phyloP scores from a whole-genome alignment of 1,140 invertebrate genomes.

The Episyrphus balteatus region DNA sequence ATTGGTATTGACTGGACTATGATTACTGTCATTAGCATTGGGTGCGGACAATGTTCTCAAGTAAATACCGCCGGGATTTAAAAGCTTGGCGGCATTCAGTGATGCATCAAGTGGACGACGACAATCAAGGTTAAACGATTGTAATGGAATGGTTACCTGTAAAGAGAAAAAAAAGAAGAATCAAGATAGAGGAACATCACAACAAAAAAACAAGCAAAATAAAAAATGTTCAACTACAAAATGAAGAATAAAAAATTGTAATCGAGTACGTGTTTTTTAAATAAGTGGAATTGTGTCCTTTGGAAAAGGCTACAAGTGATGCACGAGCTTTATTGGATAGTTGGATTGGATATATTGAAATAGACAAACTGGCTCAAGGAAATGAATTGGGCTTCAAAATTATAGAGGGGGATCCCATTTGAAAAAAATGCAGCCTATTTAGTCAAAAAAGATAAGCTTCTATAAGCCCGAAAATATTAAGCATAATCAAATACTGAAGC shows the following conservation, averaged over 20 bases:
- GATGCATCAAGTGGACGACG: conserved; percentile 23
- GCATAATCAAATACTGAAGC: too few species aligned
- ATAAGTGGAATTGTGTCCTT: too few species aligned
- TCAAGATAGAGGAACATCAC: background rate
- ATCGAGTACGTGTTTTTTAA: background rate
- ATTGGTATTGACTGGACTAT: background rate
- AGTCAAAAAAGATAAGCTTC: too few species aligned
- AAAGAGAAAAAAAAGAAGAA: conserved; percentile 8
- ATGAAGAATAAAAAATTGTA: conserved; percentile 11
- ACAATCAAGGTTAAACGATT: conserved; percentile 37
- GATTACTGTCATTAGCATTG: conserved; percentile 9
- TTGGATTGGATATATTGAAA: too few species aligned
- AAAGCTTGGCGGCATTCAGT: conserved; percentile 7
- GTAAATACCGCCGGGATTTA: conserved; percentile 26
- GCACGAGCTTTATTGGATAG: too few species aligned
- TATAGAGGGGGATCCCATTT: too few species aligned
- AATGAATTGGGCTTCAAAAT: too few species aligned
- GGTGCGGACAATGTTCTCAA: conserved; percentile 33
- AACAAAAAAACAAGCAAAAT: background rate
- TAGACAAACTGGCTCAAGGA: too few species aligned
- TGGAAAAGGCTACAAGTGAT: too few species aligned
- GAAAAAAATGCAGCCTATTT: too few species aligned
- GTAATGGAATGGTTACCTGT: conserved; percentile 36
- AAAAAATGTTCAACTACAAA: conserved; percentile 24
- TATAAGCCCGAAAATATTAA: too few species aligned